Evolutionary conservation across 2,797 vertebrate genomes (phyloP), one percentile per base, ranked within the genome.

Genomic region (Bradypodion ventrale): DNA sequence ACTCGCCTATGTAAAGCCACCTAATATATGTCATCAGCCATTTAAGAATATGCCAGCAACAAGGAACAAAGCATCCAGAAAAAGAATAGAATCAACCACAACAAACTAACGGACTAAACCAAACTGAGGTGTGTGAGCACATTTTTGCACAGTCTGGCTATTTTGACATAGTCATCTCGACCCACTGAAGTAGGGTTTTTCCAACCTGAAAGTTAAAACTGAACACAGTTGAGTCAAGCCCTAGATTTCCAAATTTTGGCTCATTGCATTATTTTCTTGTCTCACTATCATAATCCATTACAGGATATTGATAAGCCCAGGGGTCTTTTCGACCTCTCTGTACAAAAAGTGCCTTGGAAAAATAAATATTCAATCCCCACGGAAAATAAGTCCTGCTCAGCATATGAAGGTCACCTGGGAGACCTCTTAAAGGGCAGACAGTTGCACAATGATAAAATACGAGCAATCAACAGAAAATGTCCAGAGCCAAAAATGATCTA

Each of bases 381-480:
- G 70, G 73, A 40, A 42, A 0, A 65, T 23, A 1, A 32, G 13
- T 19, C 27, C 60, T 46, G 5, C 27, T 25, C 35, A 25, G 73
- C 1, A 32, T 32, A 29, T 5, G 69, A 49, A 78, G 80, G 83
- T 78, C n/a, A 84, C 69, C 16, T n/a, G 40, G 25, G 56, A 75
- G 69, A n/a, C 19, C 32, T 77, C 40, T 49, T 44, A 80, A 80
- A 13, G 3, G 32, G 82, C 82, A 42, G 46, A 75, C 84, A 46
- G 75, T 44, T 85, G 89, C 73, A 87, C 88, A 87, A 40, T 19
- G 35, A n/a, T 86, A 82, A 82, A 85, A 74, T 87, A 90, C 74
- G 69, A 56, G 49, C 35, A 4, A 15, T 63, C 77, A 27, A 80
- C 44, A 37, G 25, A 65, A 84, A 87, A 23, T 56, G 68, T 8